Conservation (phyloP, 2,797 vertebrate species). For the Toxotes lorentzi region DNA sequence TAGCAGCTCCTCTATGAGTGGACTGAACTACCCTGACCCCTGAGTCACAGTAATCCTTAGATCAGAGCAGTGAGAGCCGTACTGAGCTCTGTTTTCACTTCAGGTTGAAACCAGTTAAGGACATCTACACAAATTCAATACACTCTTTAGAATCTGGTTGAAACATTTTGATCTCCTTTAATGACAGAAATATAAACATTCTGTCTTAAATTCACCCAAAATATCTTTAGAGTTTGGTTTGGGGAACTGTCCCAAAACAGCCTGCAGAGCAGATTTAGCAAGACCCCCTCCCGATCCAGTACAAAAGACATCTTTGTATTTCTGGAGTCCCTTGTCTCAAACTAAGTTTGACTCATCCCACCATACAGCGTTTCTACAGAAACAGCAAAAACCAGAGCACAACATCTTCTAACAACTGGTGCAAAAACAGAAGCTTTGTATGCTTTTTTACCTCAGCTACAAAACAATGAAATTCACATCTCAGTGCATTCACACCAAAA, state of each 20-base stretch:
- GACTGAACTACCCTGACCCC: constrained; percentile 67
- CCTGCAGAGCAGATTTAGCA: constrained; percentile 46
- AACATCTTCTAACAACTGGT: constrained; percentile 20
- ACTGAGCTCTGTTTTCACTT: constrained; percentile 34
- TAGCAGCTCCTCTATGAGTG: constrained; percentile 59
- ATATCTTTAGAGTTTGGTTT: constrained; percentile 38
- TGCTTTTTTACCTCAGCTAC: neutral
- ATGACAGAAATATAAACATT: constrained; percentile 27
- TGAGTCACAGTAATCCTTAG: constrained; percentile 69
- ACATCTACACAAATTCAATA: constrained; percentile 24
- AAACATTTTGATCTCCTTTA: constrained; percentile 34
- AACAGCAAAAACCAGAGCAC: constrained; percentile 3
- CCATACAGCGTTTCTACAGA: constrained; percentile 17
- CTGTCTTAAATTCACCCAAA: constrained; percentile 20
- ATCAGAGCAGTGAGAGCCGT: constrained; percentile 24
- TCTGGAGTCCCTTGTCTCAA: constrained; percentile 37
- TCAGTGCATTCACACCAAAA: constrained; percentile 1
- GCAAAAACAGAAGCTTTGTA: constrained; percentile 12
- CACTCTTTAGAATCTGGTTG: constrained; percentile 14
- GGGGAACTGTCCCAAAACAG: constrained; percentile 39
- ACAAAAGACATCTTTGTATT: constrained; percentile 38
- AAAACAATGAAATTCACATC: constrained; percentile 10
- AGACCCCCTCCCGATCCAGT: constrained; percentile 30
- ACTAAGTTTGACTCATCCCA: constrained; percentile 43
- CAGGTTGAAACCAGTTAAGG: constrained; percentile 29